A percentile compares a stretch with the other conserved stretches of the same genome.
phyloP scores from a whole-genome alignment of 2,888 invertebrate genomes.

The Erannis defoliaria region DNA sequence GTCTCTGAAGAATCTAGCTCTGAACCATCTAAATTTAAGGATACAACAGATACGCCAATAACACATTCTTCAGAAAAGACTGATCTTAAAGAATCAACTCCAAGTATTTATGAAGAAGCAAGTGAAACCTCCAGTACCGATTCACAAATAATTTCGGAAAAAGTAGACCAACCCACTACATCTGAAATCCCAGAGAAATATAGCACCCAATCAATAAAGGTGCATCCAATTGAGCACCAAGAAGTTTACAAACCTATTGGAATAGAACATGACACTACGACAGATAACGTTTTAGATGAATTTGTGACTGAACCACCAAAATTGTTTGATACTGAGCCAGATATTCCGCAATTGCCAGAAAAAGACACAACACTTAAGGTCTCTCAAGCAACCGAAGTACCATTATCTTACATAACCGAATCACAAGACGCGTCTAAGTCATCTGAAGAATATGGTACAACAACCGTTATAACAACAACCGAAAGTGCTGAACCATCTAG shows the following conservation, averaged over 20 bases:
- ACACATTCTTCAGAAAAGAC: conserved; percentile 25
- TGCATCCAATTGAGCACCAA: conserved; percentile 7
- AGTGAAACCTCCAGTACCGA: conserved; percentile 17
- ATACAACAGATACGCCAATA: conserved; percentile 10
- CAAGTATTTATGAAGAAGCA: conserved; percentile 19
- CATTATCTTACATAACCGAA: conserved; percentile 16
- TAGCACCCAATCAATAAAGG: conserved; percentile 18
- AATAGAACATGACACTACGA: conserved; percentile 12
- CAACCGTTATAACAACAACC: conserved; percentile 15
- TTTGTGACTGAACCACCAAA: conserved; percentile 15
- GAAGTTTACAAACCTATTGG: conserved; percentile 16
- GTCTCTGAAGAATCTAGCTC: conserved; percentile 13
- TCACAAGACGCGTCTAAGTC: conserved; percentile 11
- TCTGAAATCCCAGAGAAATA: conserved; percentile 17
- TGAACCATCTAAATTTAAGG: conserved; percentile 8
- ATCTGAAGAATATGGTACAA: conserved; percentile 23
- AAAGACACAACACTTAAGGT: conserved; percentile 20
- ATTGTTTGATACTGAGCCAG: conserved; percentile 9
- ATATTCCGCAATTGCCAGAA: conserved; percentile 13
- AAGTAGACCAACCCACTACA: conserved; percentile 15
- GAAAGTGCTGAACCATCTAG: conserved; percentile 16
- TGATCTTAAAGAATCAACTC: conserved; percentile 12
- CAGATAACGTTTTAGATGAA: conserved; percentile 15
- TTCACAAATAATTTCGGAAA: conserved; percentile 10
- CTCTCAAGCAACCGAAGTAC: conserved; percentile 16